Evolutionary conservation across 2,113 vertebrate genomes (phyloP).

Genomic region (Ageneiosus marmoratus): DNA sequence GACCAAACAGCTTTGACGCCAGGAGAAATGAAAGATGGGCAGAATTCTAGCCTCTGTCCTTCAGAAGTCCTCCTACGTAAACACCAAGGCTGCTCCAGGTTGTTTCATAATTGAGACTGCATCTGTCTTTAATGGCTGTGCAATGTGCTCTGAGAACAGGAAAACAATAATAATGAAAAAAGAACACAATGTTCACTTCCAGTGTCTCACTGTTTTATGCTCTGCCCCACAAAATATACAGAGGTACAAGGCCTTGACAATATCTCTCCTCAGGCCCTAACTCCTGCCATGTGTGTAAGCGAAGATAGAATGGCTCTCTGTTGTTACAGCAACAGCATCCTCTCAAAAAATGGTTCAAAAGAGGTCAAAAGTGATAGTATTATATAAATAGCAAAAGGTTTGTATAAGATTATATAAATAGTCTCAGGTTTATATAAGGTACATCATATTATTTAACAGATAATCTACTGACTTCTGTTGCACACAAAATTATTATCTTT

Average conservation of each 20-base stretch:
- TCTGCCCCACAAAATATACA: conserved; percentile 11
- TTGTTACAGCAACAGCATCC: not conserved
- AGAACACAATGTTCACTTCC: conserved; percentile 11
- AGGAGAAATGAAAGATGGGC: conserved; percentile 2
- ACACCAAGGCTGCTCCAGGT: not conserved
- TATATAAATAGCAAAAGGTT: not conserved
- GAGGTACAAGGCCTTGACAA: not conserved
- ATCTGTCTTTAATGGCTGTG: not conserved
- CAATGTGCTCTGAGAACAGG: not conserved
- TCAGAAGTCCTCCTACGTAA: conserved; percentile 10
- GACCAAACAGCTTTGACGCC: conserved; percentile 1
- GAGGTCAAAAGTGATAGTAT: not conserved
- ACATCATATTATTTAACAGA: not conserved
- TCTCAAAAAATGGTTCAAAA: not conserved
- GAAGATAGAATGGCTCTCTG: not conserved
- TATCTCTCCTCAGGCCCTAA: not conserved
- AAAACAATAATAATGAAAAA: not conserved
- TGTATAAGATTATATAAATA: no score
- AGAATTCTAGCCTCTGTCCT: not conserved
- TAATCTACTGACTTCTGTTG: not conserved
- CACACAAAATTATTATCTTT: not conserved
- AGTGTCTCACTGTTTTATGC: not conserved
- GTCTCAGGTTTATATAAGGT: not conserved
- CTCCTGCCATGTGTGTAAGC: not conserved
- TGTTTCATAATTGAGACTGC: not conserved